phyloP scores from a whole-genome alignment of 2,797 vertebrate species.

The Luscinia luscinia region DNA sequence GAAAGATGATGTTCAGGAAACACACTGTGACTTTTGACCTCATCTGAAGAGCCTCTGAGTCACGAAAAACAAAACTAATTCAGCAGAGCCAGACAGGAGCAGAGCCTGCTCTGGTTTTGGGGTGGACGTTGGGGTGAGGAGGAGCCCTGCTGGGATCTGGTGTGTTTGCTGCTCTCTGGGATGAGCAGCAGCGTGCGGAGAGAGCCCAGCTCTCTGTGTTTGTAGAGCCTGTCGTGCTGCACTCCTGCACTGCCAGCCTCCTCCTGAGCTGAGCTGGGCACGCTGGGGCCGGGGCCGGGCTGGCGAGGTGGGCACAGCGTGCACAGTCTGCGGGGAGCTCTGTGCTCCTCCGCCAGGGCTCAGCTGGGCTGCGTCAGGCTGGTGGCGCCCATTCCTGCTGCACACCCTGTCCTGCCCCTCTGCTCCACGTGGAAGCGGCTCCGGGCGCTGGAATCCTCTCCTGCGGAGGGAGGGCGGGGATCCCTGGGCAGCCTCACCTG shows the following conservation, averaged over 20 bases:
- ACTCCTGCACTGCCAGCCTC: not conserved
- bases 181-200: not conserved
- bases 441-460: not conserved
- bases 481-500: not conserved
- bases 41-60: not conserved
- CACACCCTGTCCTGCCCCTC: rapidly evolving
- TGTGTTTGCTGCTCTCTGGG: not conserved
- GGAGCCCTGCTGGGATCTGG: not conserved
- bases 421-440: too few species aligned
- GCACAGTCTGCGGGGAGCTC: rapidly evolving
- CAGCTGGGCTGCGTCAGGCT: not conserved
- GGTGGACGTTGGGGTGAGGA: not conserved
- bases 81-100: not conserved
- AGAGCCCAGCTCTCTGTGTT: not conserved
- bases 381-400: rapidly evolving
- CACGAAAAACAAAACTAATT: conserved; percentile 6
- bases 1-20: not conserved
- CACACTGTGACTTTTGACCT: conserved; percentile 1
- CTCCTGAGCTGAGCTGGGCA: not conserved
- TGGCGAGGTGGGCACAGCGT: not conserved
- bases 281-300: not conserved
- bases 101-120: too few species aligned
- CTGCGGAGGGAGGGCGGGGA: not conserved
- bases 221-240: not conserved
- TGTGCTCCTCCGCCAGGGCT: not conserved